A percentile compares a stretch with the other conserved stretches of the same genome.
phyloP scores from a whole-genome alignment of 2,888 invertebrate species.

The Philaethria dido region DNA sequence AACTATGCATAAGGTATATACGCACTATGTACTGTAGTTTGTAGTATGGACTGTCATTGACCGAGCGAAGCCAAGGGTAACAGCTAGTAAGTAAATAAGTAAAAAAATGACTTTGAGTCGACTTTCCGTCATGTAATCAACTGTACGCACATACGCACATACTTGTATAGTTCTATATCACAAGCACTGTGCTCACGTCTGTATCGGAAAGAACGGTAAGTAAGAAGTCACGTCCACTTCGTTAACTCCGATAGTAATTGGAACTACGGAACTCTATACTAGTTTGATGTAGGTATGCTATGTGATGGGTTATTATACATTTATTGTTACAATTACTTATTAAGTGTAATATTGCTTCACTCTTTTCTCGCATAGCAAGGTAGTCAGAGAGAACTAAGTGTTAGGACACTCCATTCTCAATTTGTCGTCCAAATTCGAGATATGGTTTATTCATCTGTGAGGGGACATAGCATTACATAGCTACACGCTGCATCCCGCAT shows the following conservation, averaged over 20 bases:
- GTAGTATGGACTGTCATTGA: too few relatives aligned
- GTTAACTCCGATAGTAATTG: slow-evolving; percentile 25
- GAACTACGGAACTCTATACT: slow-evolving; percentile 2
- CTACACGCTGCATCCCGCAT: too few relatives aligned
- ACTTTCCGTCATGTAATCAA: background rate
- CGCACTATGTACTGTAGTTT: too few relatives aligned
- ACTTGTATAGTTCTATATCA: background rate
- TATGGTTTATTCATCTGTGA: too few relatives aligned
- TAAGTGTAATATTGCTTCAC: background rate
- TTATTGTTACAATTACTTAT: background rate
- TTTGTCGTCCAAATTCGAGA: too few relatives aligned
- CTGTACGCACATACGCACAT: background rate
- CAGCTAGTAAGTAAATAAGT: too few relatives aligned
- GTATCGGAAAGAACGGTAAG: background rate
- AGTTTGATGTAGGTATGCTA: background rate
- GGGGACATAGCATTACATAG: too few relatives aligned
- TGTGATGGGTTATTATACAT: background rate
- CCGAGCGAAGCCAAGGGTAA: too few relatives aligned
- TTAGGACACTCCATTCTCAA: too few relatives aligned
- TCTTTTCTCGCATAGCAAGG: too few relatives aligned
- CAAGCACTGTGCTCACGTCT: background rate
- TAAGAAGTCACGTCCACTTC: slow-evolving; percentile 28
- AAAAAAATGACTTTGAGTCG: background rate
- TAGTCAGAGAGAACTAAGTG: too few relatives aligned
- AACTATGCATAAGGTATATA: too few relatives aligned